These are phyloP conservation scores for Metacarcinus magister DNA, from an alignment of 2,888 invertebrate species.

Conservation along the genomic window DNA sequence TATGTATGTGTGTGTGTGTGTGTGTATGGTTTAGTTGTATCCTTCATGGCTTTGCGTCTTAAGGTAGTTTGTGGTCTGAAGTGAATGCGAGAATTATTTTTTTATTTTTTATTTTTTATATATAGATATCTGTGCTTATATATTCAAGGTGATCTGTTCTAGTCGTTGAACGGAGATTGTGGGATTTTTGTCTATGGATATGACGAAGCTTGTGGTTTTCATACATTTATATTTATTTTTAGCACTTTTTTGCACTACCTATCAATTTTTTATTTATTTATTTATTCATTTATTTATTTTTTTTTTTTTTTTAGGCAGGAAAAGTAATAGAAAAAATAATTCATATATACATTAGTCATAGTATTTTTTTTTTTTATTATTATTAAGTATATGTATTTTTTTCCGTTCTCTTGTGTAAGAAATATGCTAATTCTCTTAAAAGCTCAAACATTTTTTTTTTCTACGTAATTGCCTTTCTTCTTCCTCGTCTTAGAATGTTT, in stretches of 20 bases:
- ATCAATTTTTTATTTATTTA: too few species aligned
- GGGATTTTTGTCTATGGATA: background rate
- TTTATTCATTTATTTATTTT: too few species aligned
- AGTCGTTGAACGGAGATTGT: background rate
- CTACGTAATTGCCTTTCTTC: background rate
- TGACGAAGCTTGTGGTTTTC: background rate
- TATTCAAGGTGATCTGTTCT: constrained; percentile 1
- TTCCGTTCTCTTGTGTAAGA: background rate
- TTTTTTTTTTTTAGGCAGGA: background rate
- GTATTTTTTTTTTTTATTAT: background rate
- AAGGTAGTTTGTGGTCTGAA: background rate
- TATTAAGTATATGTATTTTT: background rate
- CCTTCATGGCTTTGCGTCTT: background rate
- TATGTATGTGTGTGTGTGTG: background rate
- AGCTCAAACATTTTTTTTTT: background rate
- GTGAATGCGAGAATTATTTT: background rate
- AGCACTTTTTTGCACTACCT: background rate
- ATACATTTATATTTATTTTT: background rate
- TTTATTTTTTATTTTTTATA: background rate
- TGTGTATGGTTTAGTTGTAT: background rate
- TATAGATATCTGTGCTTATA: background rate
- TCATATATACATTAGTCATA: background rate
- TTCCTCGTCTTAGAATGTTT: background rate
- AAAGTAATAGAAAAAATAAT: background rate
- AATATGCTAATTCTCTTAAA: background rate